These are phyloP conservation scores for Hydractinia echinata DNA, from an alignment of 30 jellyfish, hydroid and myxozoan genomes.

Conservation along the genomic window DNA sequence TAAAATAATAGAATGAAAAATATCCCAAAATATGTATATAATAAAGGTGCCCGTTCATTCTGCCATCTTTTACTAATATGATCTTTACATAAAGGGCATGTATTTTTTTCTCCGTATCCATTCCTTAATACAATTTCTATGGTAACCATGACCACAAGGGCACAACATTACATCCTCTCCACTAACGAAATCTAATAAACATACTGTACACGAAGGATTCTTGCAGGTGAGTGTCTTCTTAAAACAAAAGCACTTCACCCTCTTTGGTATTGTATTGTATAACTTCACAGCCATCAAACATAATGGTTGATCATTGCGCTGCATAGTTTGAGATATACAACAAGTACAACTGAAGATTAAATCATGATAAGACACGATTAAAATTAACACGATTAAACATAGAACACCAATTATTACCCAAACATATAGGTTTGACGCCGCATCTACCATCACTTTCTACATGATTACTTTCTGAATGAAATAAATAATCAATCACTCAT, in stretches of 20 bases:
- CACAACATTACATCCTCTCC: slow-evolving; percentile 10
- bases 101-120: not conserved
- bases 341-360: no score
- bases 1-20: no score
- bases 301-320: not conserved
- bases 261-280: not conserved
- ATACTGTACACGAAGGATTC: slow-evolving; percentile 14
- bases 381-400: no score
- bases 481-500: no score
- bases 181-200: slow-evolving; percentile 3
- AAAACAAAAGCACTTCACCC: not conserved
- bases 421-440: no score
- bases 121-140: not conserved
- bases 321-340: no score
- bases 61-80: not conserved
- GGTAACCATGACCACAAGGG: slow-evolving; percentile 25
- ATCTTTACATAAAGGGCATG: slow-evolving; percentile 14
- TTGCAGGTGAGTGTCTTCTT: not conserved
- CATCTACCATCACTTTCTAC: no score
- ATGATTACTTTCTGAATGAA: no score
- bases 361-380: no score
- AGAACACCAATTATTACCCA: no score
- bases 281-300: slow-evolving; percentile 8
- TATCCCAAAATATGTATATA: no score
- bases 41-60: no score